A percentile compares a stretch with the other conserved stretches of the same genome.
phyloP scores from a whole-genome alignment of 2,888 invertebrate species.

The Artemia sinica region DNA sequence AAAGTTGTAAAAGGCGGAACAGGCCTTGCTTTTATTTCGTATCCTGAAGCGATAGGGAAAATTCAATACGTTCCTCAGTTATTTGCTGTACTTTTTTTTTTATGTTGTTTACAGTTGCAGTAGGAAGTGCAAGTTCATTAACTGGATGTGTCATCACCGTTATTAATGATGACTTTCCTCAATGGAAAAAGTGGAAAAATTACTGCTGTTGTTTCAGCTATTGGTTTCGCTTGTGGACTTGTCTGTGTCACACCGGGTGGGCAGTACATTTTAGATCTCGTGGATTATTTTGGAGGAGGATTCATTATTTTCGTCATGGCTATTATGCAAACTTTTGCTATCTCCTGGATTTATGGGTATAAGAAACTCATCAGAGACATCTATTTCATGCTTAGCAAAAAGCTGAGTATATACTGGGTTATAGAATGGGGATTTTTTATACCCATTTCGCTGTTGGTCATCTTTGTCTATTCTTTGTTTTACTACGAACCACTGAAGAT shows the following conservation, averaged over 20 bases:
- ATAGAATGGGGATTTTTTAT: slow-evolving; percentile 33
- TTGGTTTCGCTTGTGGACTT: slow-evolving; percentile 27
- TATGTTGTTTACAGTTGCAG: slow-evolving; percentile 40
- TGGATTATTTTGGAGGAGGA: slow-evolving; percentile 49
- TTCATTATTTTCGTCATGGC: slow-evolving; percentile 56
- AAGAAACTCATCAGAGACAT: slow-evolving; percentile 29
- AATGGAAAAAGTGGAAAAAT: slow-evolving; percentile 30
- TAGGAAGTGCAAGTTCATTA: slow-evolving; percentile 38
- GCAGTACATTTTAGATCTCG: slow-evolving; percentile 50
- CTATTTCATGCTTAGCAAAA: slow-evolving; percentile 30
- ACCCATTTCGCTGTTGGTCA: slow-evolving; percentile 29
- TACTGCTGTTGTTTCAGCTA: slow-evolving; percentile 26
- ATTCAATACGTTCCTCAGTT: slow-evolving; percentile 55
- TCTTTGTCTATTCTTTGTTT: slow-evolving; percentile 30
- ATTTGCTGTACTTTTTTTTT: no score
- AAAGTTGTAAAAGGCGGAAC: slow-evolving; percentile 55
- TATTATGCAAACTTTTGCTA: slow-evolving; percentile 46
- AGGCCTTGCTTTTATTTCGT: slow-evolving; percentile 63
- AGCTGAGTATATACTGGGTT: slow-evolving; percentile 32
- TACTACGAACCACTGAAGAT: slow-evolving; percentile 28
- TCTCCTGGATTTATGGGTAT: slow-evolving; percentile 56
- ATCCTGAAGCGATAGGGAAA: slow-evolving; percentile 62
- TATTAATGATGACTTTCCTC: slow-evolving; percentile 36
- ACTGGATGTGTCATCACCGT: slow-evolving; percentile 36
- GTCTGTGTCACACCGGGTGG: slow-evolving; percentile 38